Conservation (phyloP, 2,113 vertebrate genomes). For the Micronycteris hirsuta region DNA sequence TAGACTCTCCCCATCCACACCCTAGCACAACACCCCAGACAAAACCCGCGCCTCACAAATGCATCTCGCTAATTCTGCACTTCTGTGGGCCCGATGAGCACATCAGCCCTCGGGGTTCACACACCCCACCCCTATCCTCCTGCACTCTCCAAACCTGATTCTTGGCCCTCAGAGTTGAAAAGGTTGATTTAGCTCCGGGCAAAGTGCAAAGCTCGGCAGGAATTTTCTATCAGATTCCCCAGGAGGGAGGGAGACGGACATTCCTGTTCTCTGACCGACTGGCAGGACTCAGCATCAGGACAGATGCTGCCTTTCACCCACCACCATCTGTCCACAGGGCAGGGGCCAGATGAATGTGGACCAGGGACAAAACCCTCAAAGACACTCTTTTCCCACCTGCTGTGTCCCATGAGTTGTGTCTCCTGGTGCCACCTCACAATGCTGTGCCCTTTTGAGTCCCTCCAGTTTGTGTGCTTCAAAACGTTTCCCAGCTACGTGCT, state of each 20-base stretch:
- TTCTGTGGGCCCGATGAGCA: not conserved
- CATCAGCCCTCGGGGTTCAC: too few relatives aligned
- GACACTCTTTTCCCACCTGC: not conserved
- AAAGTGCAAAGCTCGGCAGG: not conserved
- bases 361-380: not conserved
- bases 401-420: not conserved
- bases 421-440: not conserved
- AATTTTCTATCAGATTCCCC: conserved; percentile 24
- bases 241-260: not conserved
- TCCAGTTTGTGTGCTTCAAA: not conserved
- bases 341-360: not conserved
- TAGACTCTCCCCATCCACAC: not conserved
- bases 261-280: not conserved
- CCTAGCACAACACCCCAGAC: not conserved
- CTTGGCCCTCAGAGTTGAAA: not conserved
- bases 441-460: rapidly evolving
- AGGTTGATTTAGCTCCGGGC: not conserved
- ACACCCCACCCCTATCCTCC: not conserved
- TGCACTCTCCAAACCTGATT: not conserved
- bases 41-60: not conserved
- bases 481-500: not conserved
- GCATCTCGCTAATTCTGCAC: not conserved
- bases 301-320: not conserved
- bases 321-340: not conserved
- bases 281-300: not conserved